These are phyloP conservation scores for Agriopis marginaria DNA, from an alignment of 2,888 invertebrate genomes.

Conservation along the genomic window DNA sequence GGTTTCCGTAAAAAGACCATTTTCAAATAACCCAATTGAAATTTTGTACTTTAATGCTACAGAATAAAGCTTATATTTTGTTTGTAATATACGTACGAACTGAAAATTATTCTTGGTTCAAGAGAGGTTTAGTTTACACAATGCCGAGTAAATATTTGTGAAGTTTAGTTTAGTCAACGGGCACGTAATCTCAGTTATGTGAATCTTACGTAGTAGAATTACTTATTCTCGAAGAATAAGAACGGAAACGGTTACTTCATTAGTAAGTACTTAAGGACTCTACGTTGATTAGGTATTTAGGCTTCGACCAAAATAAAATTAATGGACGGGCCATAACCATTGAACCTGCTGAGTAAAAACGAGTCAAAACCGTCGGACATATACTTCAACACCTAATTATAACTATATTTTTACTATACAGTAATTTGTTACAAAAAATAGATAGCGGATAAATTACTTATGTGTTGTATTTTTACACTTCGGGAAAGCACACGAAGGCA, in stretches of 20 bases:
- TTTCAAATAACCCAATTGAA: not conserved
- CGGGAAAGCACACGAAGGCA: too few relatives aligned
- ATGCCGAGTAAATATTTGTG: conserved; percentile 74
- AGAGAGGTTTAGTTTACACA: conserved; percentile 66
- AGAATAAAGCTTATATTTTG: conserved; percentile 7
- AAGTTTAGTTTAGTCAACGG: conserved; percentile 66
- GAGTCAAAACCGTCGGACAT: too few relatives aligned
- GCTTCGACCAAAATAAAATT: too few relatives aligned
- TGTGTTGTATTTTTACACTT: too few relatives aligned
- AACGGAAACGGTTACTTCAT: conserved; percentile 51
- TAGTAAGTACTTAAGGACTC: not conserved
- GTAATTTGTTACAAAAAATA: too few relatives aligned
- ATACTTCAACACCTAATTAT: too few relatives aligned
- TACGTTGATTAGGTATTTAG: too few relatives aligned
- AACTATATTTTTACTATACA: too few relatives aligned
- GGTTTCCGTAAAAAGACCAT: conserved; percentile 29
- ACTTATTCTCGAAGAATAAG: conserved; percentile 56
- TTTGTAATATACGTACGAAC: conserved; percentile 23
- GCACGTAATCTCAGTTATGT: conserved; percentile 65
- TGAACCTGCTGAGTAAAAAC: too few relatives aligned
- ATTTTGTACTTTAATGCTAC: conserved; percentile 44
- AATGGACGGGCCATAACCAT: too few relatives aligned
- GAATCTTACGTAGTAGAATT: conserved; percentile 61
- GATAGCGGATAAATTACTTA: too few relatives aligned
- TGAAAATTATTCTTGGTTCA: conserved; percentile 51